These are phyloP conservation scores for Oophaga pumilio DNA, from an alignment of 2,113 vertebrate species.

Conservation along the genomic window DNA sequence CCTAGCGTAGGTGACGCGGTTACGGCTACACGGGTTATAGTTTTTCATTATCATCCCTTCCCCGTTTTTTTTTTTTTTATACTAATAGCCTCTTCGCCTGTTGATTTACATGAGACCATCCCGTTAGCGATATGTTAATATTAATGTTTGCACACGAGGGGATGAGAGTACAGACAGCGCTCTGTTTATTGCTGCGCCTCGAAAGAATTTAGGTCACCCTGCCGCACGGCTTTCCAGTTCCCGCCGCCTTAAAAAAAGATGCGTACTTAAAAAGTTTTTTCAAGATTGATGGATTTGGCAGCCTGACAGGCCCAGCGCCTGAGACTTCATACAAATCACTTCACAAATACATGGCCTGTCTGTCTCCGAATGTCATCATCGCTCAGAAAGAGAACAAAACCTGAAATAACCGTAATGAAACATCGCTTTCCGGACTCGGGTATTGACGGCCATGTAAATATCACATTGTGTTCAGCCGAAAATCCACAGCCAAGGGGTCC, in stretches of 20 bases:
- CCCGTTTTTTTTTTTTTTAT: not conserved
- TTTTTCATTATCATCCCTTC: not conserved
- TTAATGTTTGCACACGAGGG: constrained; percentile 17
- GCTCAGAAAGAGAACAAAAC: not conserved
- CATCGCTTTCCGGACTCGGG: not conserved
- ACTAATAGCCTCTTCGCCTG: not conserved
- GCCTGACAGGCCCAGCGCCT: not conserved
- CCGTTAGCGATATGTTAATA: constrained; percentile 18
- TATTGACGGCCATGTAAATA: not conserved
- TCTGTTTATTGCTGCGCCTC: not conserved
- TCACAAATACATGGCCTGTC: not conserved
- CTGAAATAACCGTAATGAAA: not conserved
- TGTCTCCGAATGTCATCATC: not conserved
- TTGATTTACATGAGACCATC: not conserved
- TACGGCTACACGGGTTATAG: not conserved
- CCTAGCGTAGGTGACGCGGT: not conserved
- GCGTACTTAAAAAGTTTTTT: constrained; percentile 1
- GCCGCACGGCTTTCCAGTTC: not conserved
- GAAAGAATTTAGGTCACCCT: constrained; percentile 23
- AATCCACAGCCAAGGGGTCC: not conserved
- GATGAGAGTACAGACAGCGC: not conserved
- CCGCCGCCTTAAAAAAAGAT: not conserved
- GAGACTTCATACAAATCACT: not conserved
- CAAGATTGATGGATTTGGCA: constrained; percentile 8
- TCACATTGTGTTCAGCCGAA: not conserved